Conservation (phyloP, 1,140 invertebrate genomes). For the Drosophila navojoa region DNA sequence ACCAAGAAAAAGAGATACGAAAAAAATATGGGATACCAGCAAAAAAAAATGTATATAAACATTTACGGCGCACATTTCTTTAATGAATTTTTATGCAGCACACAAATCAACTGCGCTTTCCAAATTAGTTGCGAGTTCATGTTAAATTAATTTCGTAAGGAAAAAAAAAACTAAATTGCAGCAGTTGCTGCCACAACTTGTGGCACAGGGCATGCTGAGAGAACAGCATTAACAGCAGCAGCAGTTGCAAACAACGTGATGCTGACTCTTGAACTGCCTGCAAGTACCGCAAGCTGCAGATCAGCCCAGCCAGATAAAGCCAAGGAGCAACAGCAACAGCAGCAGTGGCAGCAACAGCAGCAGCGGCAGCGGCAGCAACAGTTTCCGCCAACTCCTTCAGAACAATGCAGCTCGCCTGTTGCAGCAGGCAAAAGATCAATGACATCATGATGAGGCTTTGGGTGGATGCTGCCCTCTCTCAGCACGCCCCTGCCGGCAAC, state of each 20-base stretch:
- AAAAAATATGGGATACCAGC: neutral
- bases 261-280: constrained; percentile 71
- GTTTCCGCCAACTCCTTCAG: constrained; percentile 57
- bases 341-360: constrained; percentile 4
- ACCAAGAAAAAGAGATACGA: constrained; percentile 2
- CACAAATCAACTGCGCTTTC: constrained; percentile 52
- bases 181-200: constrained; percentile 35
- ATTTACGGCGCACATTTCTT: constrained; percentile 45
- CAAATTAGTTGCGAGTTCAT: constrained; percentile 71
- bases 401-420: constrained; percentile 73
- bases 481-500: neutral
- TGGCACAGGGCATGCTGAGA: constrained; percentile 31
- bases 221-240: constrained; percentile 4
- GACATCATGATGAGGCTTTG: constrained; percentile 69
- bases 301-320: constrained; percentile 63
- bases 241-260: constrained; percentile 20
- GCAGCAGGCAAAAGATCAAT: constrained; percentile 58
- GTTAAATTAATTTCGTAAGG: constrained; percentile 69
- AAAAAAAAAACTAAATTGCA: constrained; percentile 25
- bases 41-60: neutral
- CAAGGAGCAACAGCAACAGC: constrained; percentile 25
- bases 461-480: constrained; percentile 26
- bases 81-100: constrained; percentile 67
- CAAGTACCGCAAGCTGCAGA: constrained; percentile 75
- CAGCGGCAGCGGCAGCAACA: constrained; percentile 13